Conservation (phyloP, 2,113 vertebrate species). For the Macquaria australasica region DNA sequence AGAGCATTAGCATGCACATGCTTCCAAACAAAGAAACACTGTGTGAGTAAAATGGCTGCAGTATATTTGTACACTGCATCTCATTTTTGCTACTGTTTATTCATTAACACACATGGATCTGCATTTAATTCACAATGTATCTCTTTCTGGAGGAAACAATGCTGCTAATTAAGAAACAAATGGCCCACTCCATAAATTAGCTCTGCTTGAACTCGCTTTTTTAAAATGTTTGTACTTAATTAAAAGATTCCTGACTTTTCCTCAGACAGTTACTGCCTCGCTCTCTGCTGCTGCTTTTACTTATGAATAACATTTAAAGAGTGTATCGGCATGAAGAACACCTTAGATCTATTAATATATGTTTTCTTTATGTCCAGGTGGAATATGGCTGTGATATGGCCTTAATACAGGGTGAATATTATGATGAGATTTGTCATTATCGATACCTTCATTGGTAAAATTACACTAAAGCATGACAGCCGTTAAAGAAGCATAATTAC, state of each 20-base stretch:
- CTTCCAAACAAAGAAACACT: conserved; percentile 15
- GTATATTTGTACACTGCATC: background rate
- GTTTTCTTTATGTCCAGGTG: background rate
- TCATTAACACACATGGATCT: conserved; percentile 40
- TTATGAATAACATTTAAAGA: background rate
- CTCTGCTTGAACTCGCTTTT: conserved; percentile 17
- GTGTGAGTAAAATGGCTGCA: background rate
- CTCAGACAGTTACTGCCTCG: conserved; percentile 5
- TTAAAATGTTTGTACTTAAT: conserved; percentile 34
- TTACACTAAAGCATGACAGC: background rate
- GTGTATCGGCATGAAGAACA: background rate
- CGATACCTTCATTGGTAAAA: background rate
- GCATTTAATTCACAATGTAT: conserved; percentile 21
- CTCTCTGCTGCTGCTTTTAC: background rate
- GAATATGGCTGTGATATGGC: background rate
- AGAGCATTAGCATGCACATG: conserved; percentile 3
- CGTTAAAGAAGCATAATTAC: background rate
- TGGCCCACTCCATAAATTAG: conserved; percentile 36
- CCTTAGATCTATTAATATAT: background rate
- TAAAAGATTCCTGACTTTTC: conserved; percentile 38
- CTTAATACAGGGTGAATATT: background rate
- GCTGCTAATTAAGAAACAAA: conserved; percentile 36
- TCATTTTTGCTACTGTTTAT: conserved; percentile 26
- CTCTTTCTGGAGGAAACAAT: conserved; percentile 14
- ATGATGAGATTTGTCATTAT: background rate